Percentiles rank a stretch among this genome's conserved stretches.
These are phyloP conservation scores for Cliona cf. orientalis DNA, from an alignment of 37 sponge, comb jelly and placozoan species.

Conservation along the genomic window DNA sequence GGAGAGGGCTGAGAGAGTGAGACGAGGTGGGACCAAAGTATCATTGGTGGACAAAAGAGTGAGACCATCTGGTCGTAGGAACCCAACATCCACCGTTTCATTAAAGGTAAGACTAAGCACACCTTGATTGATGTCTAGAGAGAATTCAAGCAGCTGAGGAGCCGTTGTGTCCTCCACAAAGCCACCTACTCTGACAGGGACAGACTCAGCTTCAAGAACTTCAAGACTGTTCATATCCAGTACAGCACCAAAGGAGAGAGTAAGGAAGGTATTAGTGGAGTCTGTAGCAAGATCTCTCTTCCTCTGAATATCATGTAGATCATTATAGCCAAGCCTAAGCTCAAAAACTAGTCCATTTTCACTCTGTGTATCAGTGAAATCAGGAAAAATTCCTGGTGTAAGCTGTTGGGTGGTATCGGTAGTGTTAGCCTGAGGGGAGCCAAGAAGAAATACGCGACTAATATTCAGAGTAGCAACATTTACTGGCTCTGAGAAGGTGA, in stretches of 20 bases:
- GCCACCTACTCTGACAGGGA: neutral
- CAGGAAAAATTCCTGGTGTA: slow-evolving; percentile 56
- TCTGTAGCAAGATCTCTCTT: slow-evolving; percentile 52
- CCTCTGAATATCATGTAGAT: slow-evolving; percentile 69
- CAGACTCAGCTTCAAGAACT: slow-evolving; percentile 32
- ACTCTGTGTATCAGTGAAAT: slow-evolving; percentile 50
- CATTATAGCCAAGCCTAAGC: slow-evolving; percentile 47
- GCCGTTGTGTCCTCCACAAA: slow-evolving; percentile 62
- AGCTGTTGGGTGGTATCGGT: slow-evolving; percentile 40
- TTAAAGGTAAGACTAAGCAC: slow-evolving; percentile 76
- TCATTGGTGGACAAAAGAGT: slow-evolving; percentile 32
- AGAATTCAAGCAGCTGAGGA: slow-evolving; percentile 56
- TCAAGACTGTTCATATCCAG: slow-evolving; percentile 70
- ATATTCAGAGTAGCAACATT: slow-evolving; percentile 58
- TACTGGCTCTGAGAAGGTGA: slow-evolving; percentile 83
- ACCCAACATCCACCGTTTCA: slow-evolving; percentile 72
- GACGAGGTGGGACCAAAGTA: slow-evolving; percentile 17
- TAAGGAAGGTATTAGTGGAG: slow-evolving; percentile 43
- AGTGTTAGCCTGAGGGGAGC: slow-evolving; percentile 52
- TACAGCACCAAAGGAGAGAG: slow-evolving; percentile 33
- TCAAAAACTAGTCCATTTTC: slow-evolving; percentile 55
- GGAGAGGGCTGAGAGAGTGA: slow-evolving; percentile 30
- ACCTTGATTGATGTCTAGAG: slow-evolving; percentile 76
- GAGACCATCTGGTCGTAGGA: slow-evolving; percentile 13
- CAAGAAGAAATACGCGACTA: slow-evolving; percentile 30